phyloP scores from a whole-genome alignment of 2,113 vertebrate species.

The Podilymbus podiceps region DNA sequence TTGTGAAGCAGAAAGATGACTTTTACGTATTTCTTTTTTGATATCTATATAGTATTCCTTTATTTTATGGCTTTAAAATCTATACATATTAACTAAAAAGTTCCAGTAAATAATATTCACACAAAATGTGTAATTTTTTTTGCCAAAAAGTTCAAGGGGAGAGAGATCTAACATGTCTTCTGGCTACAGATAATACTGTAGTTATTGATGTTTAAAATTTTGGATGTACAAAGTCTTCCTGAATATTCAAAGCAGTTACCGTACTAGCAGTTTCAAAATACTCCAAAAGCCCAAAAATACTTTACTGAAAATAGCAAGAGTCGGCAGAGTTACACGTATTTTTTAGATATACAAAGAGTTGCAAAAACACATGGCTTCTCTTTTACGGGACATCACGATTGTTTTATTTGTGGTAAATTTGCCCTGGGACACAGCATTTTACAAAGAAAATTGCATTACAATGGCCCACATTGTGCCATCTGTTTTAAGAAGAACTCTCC shows the following conservation, averaged over 20 bases:
- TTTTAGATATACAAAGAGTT: conserved; percentile 19
- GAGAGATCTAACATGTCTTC: not conserved
- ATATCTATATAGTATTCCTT: not conserved
- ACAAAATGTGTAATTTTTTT: not conserved
- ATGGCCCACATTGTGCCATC: conserved; percentile 27
- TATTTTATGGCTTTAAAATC: not conserved
- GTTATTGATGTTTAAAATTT: not conserved
- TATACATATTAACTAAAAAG: not conserved
- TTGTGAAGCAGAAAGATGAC: not conserved
- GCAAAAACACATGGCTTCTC: conserved; percentile 20
- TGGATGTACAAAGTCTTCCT: not conserved
- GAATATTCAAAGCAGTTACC: not conserved
- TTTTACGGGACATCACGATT: conserved; percentile 18
- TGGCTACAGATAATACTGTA: not conserved
- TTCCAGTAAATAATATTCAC: not conserved
- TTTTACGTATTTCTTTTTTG: not conserved
- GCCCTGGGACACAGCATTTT: conserved; percentile 52
- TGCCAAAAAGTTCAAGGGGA: not conserved
- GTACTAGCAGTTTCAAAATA: not conserved
- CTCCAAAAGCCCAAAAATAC: not conserved
- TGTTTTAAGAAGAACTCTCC: conserved; percentile 38
- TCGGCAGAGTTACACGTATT: not conserved
- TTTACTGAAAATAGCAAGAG: conserved; percentile 30
- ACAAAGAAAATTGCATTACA: conserved; percentile 51
- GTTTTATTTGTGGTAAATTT: conserved; percentile 44